phyloP scores from a whole-genome alignment of 1,140 invertebrate genomes.

The Saccostrea glomerata region DNA sequence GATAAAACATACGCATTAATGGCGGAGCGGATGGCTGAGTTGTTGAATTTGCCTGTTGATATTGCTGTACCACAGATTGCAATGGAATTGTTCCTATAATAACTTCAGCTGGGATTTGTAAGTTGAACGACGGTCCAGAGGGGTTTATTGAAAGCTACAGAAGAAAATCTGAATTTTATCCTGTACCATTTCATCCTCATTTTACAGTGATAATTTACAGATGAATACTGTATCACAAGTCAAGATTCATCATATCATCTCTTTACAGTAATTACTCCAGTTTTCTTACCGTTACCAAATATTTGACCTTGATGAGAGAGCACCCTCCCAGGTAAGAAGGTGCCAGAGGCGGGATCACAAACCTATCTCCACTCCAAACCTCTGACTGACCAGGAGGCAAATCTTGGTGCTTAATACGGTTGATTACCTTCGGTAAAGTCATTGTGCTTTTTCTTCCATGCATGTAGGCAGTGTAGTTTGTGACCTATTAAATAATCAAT shows the following conservation, averaged over 20 bases:
- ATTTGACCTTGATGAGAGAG: background rate
- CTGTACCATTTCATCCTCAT: background rate
- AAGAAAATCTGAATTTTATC: background rate
- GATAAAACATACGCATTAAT: background rate
- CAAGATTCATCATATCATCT: background rate
- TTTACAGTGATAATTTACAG: too few species aligned
- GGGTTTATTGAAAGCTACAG: constrained; percentile 59
- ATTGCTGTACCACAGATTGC: background rate
- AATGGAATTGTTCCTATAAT: constrained; percentile 2
- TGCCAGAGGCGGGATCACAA: background rate
- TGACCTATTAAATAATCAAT: background rate
- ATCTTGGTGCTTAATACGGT: background rate
- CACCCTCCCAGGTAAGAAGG: background rate
- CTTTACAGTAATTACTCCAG: background rate
- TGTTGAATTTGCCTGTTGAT: background rate
- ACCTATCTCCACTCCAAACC: background rate
- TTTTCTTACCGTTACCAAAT: background rate
- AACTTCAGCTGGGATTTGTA: background rate
- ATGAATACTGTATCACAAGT: background rate
- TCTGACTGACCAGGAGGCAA: background rate
- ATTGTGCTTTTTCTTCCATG: background rate
- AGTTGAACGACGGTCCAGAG: background rate
- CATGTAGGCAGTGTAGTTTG: background rate
- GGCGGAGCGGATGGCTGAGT: background rate
- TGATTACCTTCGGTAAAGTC: background rate